Base-by-base conservation (phyloP, 2,888 invertebrate species). In the Ryuthela nishihirai region DNA sequence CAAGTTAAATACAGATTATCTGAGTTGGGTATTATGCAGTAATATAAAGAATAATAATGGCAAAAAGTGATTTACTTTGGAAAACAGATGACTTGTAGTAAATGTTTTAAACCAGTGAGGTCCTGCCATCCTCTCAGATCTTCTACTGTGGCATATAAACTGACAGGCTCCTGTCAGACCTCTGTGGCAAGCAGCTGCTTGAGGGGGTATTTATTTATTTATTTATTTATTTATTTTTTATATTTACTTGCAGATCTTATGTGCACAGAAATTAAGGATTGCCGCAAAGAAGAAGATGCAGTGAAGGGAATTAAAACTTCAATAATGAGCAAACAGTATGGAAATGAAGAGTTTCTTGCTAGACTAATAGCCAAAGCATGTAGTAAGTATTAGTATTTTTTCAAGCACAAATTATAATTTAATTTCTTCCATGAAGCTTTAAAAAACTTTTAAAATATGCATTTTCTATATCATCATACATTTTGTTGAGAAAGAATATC, bases 311-410 rank as follows among this genome's bases (percentile, higher is more conserved):
- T 99, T 42, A 83, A 80, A 65, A 82, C 94, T 0, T 78, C 94
- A 0, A 83, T 99, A 49, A 95, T 95, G 87, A 94, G 97, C 49
- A 99, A 99, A 76, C 98, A 99, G 72, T 94, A 89, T 77, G 98
- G 98, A 10, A 85, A 92, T 76, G 98, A 99, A 78, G 94, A 97
- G 69, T 88, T 94, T 70, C 78, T 99, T 12, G 81, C 92, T 18
- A 82, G 82, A 38, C 78, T 97, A 34, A 85, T 95, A n/a, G 80
- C 87, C 15, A 83, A 86, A 72, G 93, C 95, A 1, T 94, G 93
- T 73, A 59, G 62, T 62, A 54, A 29, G 62, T 54, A 25, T 20
- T n/a, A n/a, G 17, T 5, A 10, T 6, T 34, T 26, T 43, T 29
- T 41, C 7, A 10, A 10, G 15, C 17, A 12, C 7, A 6, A 26